Evolutionary conservation across 1,140 invertebrate species (phyloP), one percentile per base, ranked within the genome.

Genomic region (Calephelis virginiensis): DNA sequence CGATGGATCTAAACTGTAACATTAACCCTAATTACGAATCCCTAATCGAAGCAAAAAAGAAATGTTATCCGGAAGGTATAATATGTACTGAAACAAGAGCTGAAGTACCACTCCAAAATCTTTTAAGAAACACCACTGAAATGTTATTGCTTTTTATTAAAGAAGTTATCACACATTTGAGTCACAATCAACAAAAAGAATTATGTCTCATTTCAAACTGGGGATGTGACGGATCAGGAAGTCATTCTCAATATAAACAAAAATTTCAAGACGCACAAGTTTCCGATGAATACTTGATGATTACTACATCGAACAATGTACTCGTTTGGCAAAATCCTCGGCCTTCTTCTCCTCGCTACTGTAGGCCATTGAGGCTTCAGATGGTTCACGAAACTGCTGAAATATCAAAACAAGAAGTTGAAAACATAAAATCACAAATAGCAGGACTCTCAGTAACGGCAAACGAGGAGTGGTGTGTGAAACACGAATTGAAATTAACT

Each of bases 11-110:
- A 61, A 64, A 64, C 63, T 64, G 49, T 28, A 64, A 64, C 8
- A 64, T 64, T 64, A 45, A 64, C n/a, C 63, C 63, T 64, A 53
- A 50, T 53, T 53, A 64, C 47, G 63, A 64, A 64, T 40, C 63
- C 47, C 11, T 64, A 64, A 64, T 50, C n/a, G 63, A 64, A 64
- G 63, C n/a, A n/a, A n/a, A n/a, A n/a, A n/a, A n/a, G n/a, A n/a
- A n/a, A n/a, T n/a, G n/a, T n/a, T n/a, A n/a, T n/a, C n/a, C n/a
- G n/a, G n/a, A n/a, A n/a, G n/a, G n/a, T n/a, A n/a, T n/a, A n/a
- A n/a, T n/a, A n/a, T n/a, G n/a, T n/a, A n/a, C n/a, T n/a, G n/a
- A n/a, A n/a, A n/a, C n/a, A n/a, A n/a, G n/a, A n/a, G n/a, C n/a
- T n/a, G n/a, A n/a, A n/a, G n/a, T n/a, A n/a, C n/a, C n/a, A n/a